Evolutionary conservation across 1,140 invertebrate genomes (phyloP), one percentile per base, ranked within the genome.

Genomic region (Drosophila equinoxialis): DNA sequence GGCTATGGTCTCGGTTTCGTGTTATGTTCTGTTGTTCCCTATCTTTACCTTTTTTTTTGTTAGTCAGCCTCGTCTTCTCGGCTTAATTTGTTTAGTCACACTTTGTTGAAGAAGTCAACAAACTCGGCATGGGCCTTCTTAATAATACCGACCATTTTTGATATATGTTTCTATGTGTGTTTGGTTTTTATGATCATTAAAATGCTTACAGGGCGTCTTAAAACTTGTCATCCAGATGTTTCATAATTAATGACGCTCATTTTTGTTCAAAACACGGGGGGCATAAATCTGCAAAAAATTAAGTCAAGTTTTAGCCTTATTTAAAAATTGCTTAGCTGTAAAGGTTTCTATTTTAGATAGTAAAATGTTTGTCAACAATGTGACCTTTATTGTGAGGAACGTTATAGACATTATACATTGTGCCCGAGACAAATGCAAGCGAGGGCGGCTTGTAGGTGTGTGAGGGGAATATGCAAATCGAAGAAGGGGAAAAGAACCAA

Each of bases 31-130:
- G 10, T 48, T 26, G 23, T 26, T 64, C 45, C 45, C 45, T 51
- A 23, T 20, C 45, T 23, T 51, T 51, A 11, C 45, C 58, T 65
- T 57, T 77, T 72, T 66, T 14, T 58, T 23, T 20, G 58, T 54
- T 65, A 61, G 68, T 77, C 39, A 57, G 54, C 45, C 57, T 74
- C 37, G 72, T 64, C 59, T 86, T 87, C 83, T 83, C 67, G 58
- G 60, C 79, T 87, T 86, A 86, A 86, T 86, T 87, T 86, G 83
- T 86, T 86, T 86, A 86, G 83, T 86, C 83, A 86, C 83, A 86
- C 83, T 87, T 87, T 87, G 83, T 87, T 87, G 83, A 67, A 86
- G 83, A 86, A 86, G 83, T 86, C 83, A 86, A 86, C 83, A 86
- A 86, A 86, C 83, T 87, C 84, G 64, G 66, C 83, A 86, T 87